Percentiles rank a stretch among this genome's conserved stretches.
phyloP scores from a whole-genome alignment of 2,113 vertebrate species.

The Pachypanchax playfairii region DNA sequence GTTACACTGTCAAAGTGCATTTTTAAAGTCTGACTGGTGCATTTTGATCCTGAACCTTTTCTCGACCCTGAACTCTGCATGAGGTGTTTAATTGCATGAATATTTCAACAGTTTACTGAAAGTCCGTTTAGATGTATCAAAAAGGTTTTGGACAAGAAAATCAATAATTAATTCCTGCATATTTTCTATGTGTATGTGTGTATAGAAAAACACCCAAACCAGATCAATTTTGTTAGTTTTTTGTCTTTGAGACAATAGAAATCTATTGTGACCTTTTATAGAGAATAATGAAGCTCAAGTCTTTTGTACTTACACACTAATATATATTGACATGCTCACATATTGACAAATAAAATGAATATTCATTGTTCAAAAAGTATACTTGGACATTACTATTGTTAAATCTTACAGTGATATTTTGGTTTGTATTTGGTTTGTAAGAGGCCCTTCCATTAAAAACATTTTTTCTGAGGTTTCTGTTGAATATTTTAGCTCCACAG shows the following conservation, averaged over 20 bases:
- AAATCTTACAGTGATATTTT: too few species aligned
- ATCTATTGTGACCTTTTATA: too few species aligned
- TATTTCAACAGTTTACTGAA: constrained; percentile 56
- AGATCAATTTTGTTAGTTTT: constrained; percentile 12
- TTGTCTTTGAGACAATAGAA: not conserved
- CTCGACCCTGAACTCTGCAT: constrained; percentile 27
- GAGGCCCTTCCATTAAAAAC: too few species aligned
- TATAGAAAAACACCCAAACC: not conserved
- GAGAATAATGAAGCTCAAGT: too few species aligned
- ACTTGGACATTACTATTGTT: too few species aligned
- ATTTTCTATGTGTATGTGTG: not conserved
- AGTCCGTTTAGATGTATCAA: constrained; percentile 56
- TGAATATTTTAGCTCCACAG: too few species aligned
- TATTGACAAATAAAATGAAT: too few species aligned
- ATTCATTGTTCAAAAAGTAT: too few species aligned
- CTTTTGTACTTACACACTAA: too few species aligned
- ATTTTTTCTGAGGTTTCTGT: too few species aligned
- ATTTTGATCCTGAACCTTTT: constrained; percentile 29
- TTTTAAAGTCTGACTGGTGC: constrained; percentile 26
- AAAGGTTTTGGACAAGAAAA: constrained; percentile 44
- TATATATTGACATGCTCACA: too few species aligned
- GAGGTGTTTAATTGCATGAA: constrained; percentile 64
- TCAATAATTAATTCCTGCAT: constrained; percentile 51
- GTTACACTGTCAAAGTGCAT: not conserved
- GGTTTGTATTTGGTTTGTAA: too few species aligned